phyloP scores from a whole-genome alignment of 2,888 invertebrate genomes.

The Macroteleia sp. region DNA sequence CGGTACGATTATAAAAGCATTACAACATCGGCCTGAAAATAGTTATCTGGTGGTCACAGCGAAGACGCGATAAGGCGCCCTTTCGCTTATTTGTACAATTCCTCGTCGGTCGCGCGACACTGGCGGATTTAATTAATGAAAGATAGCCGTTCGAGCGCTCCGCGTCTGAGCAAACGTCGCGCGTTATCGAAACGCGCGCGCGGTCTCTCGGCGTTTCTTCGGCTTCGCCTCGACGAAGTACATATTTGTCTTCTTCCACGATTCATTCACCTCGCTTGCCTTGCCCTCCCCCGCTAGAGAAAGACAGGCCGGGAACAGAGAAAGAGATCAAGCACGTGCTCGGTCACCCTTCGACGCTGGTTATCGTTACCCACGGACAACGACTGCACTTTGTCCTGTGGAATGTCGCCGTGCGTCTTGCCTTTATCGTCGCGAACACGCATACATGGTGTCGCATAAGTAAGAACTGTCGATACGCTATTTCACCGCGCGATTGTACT shows the following conservation, averaged over 20 bases:
- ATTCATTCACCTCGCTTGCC: slow-evolving; percentile 58
- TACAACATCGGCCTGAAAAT: slow-evolving; percentile 23
- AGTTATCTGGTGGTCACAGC: slow-evolving; percentile 36
- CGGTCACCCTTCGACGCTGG: slow-evolving; percentile 55
- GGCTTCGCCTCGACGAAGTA: slow-evolving; percentile 39
- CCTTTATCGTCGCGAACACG: slow-evolving; percentile 62
- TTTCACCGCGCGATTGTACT: slow-evolving; percentile 31
- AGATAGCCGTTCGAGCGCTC: slow-evolving; percentile 9
- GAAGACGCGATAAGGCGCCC: slow-evolving; percentile 25
- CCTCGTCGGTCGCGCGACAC: slow-evolving; percentile 12
- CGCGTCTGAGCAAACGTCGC: slow-evolving; percentile 11
- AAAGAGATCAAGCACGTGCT: slow-evolving; percentile 58
- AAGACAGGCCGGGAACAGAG: slow-evolving; percentile 19
- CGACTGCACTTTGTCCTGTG: slow-evolving; percentile 65
- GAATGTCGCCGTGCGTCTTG: slow-evolving; percentile 62
- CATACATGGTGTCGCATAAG: slow-evolving; percentile 63
- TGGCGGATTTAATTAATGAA: slow-evolving; percentile 46
- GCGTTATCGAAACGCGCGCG: slow-evolving; percentile 41
- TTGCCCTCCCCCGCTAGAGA: slow-evolving; percentile 41
- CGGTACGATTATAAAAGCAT: slow-evolving; percentile 15
- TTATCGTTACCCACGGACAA: slow-evolving; percentile 60
- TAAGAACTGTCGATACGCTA: slow-evolving; percentile 53
- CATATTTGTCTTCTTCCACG: slow-evolving; percentile 54
- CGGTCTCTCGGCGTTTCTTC: slow-evolving; percentile 22
- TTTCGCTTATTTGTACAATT: slow-evolving; percentile 20